Evolutionary conservation across 2,113 vertebrate genomes (phyloP), one percentile per base, ranked within the genome.

Genomic region (Tauraco erythrolophus): DNA sequence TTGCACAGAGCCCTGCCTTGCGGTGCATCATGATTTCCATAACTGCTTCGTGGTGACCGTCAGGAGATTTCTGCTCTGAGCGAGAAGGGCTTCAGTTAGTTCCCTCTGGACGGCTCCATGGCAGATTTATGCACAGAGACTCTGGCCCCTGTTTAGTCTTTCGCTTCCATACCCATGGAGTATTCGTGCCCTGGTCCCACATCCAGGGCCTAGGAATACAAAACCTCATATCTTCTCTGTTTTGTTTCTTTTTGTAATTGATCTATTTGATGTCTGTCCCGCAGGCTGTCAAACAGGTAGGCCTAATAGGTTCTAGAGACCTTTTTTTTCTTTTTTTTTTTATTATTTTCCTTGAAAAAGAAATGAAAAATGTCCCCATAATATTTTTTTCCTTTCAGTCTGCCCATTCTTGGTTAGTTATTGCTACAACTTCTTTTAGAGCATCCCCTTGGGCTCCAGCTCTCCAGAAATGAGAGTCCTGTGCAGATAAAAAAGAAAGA

Each of bases 391-490:
- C 12, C 58, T 69, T 80, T 15, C 70, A 85, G 15, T 51, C 46
- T 93, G 71, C 51, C 70, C 53, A 15, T 51, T 86, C 86, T 84
- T 61, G 48, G 65, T 96, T 92, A 56, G 77, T 93, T 91, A 92
- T 53, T 31, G 10, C 87, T 94, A 10, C 81, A 61, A 84, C 77
- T 84, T 81, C 88, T 81, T 92, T n/a, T 23, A 83, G 83, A 94
- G 92, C 83, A 84, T 94, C 80, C 95, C 92, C 56, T 21, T 93
- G 88, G 94, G 92, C 79, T 66, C 86, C 31, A 27, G 62, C 80
- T 96, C 83, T 94, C 92, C 75, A 94, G 85, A 91, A 94, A 96
- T 89, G 72, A 96, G 88, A 70, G 22, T 94, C 65, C 53, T 87
- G 72, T 70, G 56, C 80, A 92, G 93, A 68, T 94, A n/a, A n/a